Conservation (phyloP, 2,797 vertebrate genomes). For the Sciurus carolinensis region DNA sequence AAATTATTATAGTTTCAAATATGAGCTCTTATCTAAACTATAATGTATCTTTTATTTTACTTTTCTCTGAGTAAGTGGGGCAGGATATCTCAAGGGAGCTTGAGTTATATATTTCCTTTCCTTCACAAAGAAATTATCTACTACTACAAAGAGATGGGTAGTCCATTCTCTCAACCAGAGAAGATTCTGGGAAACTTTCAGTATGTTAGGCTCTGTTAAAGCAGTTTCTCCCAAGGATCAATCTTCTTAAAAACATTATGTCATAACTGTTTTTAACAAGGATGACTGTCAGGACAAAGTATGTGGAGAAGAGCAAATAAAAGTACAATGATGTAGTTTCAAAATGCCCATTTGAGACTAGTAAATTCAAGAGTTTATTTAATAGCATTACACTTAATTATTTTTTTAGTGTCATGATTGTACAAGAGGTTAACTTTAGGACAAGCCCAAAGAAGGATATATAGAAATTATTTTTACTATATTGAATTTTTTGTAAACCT, state of each 20-base stretch:
- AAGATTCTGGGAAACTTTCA: not conserved
- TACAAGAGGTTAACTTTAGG: not conserved
- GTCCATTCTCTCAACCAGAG: not conserved
- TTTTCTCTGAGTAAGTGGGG: fast-evolving
- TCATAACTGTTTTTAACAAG: not conserved
- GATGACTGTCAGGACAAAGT: too few species aligned
- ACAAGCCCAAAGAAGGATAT: not conserved
- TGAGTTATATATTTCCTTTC: not conserved
- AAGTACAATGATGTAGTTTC: not conserved
- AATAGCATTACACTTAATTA: not conserved
- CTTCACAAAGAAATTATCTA: not conserved
- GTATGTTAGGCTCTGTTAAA: not conserved
- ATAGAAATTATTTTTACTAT: not conserved
- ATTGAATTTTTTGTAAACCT: not conserved
- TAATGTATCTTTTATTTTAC: not conserved
- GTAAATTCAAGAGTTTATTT: not conserved
- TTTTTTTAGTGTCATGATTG: not conserved
- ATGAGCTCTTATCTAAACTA: too few species aligned
- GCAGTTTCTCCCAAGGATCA: not conserved
- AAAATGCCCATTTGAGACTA: too few species aligned
- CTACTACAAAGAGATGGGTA: too few species aligned
- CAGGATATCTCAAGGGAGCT: not conserved
- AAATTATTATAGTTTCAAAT: too few species aligned
- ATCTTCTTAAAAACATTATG: not conserved
- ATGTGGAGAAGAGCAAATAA: not conserved